Conservation (phyloP, 2,797 vertebrate genomes). For the Eulemur mongoz region DNA sequence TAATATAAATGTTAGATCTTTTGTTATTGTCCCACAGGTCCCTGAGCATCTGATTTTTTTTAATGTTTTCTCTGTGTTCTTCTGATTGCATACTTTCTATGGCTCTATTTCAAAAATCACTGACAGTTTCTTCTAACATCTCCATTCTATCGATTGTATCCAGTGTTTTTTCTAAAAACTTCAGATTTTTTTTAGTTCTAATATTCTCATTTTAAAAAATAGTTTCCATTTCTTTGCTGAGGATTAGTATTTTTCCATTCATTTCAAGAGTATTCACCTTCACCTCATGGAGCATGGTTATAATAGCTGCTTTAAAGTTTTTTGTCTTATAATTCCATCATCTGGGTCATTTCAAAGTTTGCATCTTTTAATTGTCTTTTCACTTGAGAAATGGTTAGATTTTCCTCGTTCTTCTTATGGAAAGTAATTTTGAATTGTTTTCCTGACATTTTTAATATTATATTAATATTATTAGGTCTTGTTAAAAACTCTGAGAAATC, state of each 20-base stretch:
- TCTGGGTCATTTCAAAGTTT: not conserved
- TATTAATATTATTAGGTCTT: not conserved
- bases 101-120: not conserved
- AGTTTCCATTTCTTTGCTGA: not conserved
- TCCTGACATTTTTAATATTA: not conserved
- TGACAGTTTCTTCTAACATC: not conserved
- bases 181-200: not conserved
- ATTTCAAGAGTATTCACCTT: not conserved
- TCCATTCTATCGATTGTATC: not conserved
- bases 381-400: not conserved
- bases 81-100: not conserved
- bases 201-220: not conserved
- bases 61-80: not conserved
- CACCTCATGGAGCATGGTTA: not conserved
- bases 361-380: not conserved
- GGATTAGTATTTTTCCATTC: not conserved
- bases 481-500: not conserved
- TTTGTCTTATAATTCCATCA: not conserved
- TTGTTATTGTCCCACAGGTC: not conserved
- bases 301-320: not conserved
- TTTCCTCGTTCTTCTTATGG: not conserved
- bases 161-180: not conserved
- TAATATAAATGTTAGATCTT: not conserved
- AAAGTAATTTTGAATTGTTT: not conserved
- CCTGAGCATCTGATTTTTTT: not conserved